Evolutionary conservation across 2,113 vertebrate genomes (phyloP).

Genomic region (Apteryx owenii): DNA sequence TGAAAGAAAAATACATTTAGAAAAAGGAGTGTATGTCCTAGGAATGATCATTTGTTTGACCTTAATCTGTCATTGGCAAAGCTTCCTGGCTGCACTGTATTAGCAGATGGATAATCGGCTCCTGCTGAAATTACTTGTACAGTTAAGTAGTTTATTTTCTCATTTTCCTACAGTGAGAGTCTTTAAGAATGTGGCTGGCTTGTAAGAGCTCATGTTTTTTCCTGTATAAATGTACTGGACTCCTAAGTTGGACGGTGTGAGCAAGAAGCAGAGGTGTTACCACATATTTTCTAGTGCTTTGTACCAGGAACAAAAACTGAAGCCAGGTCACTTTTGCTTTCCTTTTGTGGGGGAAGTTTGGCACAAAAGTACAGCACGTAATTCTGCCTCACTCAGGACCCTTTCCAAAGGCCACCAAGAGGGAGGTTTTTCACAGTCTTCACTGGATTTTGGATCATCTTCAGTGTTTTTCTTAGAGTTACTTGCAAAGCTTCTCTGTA

Average conservation of each 20-base stretch:
- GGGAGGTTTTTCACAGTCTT: not conserved
- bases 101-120: constrained; percentile 77
- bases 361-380: not conserved
- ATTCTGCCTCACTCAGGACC: not conserved
- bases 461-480: not conserved
- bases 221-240: not conserved
- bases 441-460: not conserved
- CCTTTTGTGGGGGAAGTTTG: not conserved
- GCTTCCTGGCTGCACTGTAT: constrained; percentile 52
- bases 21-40: not conserved
- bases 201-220: not conserved
- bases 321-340: not conserved
- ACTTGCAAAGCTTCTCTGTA: not conserved
- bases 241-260: not conserved
- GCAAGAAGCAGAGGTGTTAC: not conserved
- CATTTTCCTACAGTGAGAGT: constrained; percentile 40
- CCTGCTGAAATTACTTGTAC: constrained; percentile 71
- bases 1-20: not conserved
- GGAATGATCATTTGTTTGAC: constrained; percentile 47
- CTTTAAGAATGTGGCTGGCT: constrained; percentile 14
- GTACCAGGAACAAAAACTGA: not conserved
- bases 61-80: constrained; percentile 71
- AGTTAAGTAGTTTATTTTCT: constrained; percentile 65
- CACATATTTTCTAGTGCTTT: not conserved
- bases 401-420: not conserved